Evolutionary conservation across 2,797 vertebrate genomes (phyloP).

Genomic region (Crax fasciolata): DNA sequence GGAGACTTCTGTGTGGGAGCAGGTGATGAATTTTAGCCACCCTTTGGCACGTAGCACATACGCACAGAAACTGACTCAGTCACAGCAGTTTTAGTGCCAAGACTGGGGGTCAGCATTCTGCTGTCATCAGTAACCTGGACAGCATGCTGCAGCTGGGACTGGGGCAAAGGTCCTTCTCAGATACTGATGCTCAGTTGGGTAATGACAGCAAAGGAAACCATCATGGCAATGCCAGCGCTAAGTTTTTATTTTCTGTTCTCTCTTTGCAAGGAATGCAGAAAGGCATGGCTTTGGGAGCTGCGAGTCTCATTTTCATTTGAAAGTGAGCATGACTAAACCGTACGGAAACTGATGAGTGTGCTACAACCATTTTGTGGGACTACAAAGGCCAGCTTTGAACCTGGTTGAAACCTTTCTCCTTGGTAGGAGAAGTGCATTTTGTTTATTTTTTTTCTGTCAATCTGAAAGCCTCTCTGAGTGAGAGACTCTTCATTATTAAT

Average conservation of each 20-base stretch:
- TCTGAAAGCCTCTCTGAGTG: slow-evolving; percentile 60
- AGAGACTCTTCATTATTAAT: slow-evolving; percentile 84
- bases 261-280: neutral
- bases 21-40: neutral
- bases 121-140: neutral
- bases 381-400: slow-evolving; percentile 50
- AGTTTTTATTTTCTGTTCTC: neutral
- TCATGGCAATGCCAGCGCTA: fast-evolving
- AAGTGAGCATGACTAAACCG: neutral
- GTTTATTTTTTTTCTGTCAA: slow-evolving; percentile 75
- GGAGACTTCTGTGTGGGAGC: neutral
- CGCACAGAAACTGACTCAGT: neutral
- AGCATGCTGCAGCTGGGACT: neutral
- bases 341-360: neutral
- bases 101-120: neutral
- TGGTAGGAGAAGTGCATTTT: slow-evolving; percentile 66
- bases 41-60: neutral
- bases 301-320: slow-evolving; percentile 25
- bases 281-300: neutral
- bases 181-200: neutral
- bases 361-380: slow-evolving; percentile 31
- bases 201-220: neutral
- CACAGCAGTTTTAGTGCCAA: neutral
- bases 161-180: neutral
- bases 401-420: slow-evolving; percentile 58